Conservation (phyloP, 2,113 vertebrate genomes). For the Ameiurus melas region DNA sequence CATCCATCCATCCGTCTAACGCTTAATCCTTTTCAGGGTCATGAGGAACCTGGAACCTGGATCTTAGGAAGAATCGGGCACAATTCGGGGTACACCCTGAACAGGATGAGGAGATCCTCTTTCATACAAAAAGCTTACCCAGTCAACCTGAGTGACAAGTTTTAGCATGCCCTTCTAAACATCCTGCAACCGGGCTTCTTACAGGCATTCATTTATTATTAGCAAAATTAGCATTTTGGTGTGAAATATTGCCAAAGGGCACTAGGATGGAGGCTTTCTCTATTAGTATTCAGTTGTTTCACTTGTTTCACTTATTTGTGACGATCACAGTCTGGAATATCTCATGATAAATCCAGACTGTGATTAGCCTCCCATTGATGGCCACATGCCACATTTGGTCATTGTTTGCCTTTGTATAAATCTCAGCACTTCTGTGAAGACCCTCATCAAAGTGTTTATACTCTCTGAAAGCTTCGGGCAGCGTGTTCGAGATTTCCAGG, state of each 20-base stretch:
- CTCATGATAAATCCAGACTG: conserved; percentile 34
- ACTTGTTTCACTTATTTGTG: not conserved
- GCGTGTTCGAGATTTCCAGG: conserved; percentile 52
- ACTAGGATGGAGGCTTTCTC: not conserved
- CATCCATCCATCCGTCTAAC: too few species aligned
- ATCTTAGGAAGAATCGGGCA: too few species aligned
- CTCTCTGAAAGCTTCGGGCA: conserved; percentile 48
- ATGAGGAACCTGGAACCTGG: too few species aligned
- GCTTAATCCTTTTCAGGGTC: too few species aligned
- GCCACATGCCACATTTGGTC: conserved; percentile 51
- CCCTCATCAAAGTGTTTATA: conserved; percentile 67
- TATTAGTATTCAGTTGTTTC: not conserved
- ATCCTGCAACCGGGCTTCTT: not conserved
- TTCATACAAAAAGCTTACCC: not conserved
- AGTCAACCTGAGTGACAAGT: not conserved
- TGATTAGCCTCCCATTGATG: conserved; percentile 50
- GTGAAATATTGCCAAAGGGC: not conserved
- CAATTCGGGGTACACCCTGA: too few species aligned
- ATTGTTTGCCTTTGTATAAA: conserved; percentile 57
- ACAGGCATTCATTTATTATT: not conserved
- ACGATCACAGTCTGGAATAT: conserved; percentile 45
- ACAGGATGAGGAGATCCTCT: too few species aligned
- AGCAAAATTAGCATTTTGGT: not conserved
- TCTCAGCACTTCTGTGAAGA: conserved; percentile 59
- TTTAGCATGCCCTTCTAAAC: not conserved